Percentiles rank a stretch among this genome's conserved stretches.
Conservation (phyloP, 2,113 vertebrate genomes). For the Trachemys scripta region DNA sequence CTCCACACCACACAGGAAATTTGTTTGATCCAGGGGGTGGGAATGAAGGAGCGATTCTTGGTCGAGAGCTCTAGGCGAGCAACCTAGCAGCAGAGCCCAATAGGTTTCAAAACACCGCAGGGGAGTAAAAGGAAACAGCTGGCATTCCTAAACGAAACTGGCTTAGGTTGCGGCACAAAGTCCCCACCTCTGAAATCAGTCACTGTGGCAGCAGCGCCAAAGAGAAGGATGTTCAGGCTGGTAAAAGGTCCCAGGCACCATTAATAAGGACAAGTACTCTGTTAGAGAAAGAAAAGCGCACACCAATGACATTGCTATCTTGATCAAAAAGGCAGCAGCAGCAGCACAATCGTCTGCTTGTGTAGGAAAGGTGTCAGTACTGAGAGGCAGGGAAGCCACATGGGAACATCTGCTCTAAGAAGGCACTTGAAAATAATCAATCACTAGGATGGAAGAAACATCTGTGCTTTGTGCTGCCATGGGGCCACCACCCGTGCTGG, state of each 20-base stretch:
- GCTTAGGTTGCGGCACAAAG: neutral
- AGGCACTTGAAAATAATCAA: constrained; percentile 68
- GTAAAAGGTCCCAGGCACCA: neutral
- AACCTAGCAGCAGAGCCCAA: neutral
- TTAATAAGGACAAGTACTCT: constrained; percentile 50
- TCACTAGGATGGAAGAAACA: constrained; percentile 33
- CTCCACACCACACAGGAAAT: neutral
- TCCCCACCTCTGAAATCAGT: neutral
- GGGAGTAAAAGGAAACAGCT: fast-evolving
- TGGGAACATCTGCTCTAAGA: constrained; percentile 21
- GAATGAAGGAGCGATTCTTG: neutral
- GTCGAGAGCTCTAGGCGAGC: fast-evolving
- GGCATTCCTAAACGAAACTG: constrained; percentile 15
- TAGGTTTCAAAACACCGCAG: neutral
- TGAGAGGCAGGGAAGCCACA: constrained; percentile 48
- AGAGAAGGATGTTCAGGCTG: neutral
- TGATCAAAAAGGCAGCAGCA: constrained; percentile 65
- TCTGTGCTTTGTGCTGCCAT: neutral
- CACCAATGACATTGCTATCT: constrained; percentile 8
- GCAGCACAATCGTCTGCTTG: neutral
- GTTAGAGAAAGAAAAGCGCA: neutral
- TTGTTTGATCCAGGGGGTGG: neutral
- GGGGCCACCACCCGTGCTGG: fast-evolving
- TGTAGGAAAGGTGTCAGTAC: constrained; percentile 31
- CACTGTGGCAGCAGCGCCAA: neutral